Conservation (phyloP, 2,797 vertebrate genomes). For the Chrysocyon brachyurus region DNA sequence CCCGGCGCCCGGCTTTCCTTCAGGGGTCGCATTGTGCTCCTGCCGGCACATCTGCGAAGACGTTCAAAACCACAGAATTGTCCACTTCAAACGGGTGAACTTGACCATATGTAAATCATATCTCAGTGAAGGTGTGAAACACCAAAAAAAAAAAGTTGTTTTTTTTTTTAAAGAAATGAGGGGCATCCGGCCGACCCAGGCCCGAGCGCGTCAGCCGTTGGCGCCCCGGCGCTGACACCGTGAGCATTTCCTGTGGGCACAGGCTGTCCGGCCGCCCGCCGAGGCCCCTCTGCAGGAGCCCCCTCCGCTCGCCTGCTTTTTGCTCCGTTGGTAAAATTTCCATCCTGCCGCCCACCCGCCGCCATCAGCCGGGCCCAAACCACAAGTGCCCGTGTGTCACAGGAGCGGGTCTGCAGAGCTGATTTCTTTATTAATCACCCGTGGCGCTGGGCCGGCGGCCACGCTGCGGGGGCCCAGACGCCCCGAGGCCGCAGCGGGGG, state of each 20-base stretch:
- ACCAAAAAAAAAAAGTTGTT: too few species aligned
- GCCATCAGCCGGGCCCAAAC: neutral
- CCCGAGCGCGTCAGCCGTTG: too few species aligned
- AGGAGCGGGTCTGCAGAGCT: neutral
- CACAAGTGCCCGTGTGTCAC: neutral
- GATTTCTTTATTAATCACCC: slow-evolving; percentile 12
- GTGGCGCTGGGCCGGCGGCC: fast-evolving
- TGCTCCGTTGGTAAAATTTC: neutral
- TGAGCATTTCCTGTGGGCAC: neutral
- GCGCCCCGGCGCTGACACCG: neutral
- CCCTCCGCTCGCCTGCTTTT: neutral
- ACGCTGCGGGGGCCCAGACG: fast-evolving
- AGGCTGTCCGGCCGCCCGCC: fast-evolving
- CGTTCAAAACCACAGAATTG: fast-evolving
- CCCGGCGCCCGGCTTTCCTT: too few species aligned
- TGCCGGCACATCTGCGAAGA: fast-evolving
- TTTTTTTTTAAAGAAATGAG: neutral
- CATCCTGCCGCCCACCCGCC: neutral
- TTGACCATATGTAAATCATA: fast-evolving
- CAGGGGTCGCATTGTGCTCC: too few species aligned
- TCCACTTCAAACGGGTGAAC: fast-evolving
- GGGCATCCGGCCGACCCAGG: neutral
- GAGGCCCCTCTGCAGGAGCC: neutral
- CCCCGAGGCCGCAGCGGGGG: fast-evolving
- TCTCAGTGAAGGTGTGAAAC: neutral